Evolutionary conservation across 1,140 invertebrate genomes (phyloP).

Genomic region (Papilio helenus): DNA sequence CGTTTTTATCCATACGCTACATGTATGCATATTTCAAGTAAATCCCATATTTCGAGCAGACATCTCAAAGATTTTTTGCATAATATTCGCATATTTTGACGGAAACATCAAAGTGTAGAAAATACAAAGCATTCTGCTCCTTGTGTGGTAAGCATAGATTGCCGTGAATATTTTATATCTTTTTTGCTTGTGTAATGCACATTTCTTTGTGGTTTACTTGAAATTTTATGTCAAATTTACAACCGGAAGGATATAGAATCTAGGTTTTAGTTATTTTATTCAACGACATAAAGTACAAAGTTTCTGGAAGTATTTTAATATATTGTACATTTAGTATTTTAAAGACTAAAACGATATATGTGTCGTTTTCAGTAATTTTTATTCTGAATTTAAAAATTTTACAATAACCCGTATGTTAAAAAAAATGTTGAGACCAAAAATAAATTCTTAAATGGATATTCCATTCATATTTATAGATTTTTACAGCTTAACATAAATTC

Average conservation of each 20-base stretch:
- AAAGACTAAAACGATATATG: neutral
- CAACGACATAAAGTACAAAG: neutral
- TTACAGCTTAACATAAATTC: neutral
- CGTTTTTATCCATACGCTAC: neutral
- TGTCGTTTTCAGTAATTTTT: no score
- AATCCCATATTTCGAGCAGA: neutral
- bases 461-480: neutral
- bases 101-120: conserved; percentile 12
- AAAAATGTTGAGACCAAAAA: no score
- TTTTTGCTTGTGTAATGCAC: conserved; percentile 25
- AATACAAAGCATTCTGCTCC: neutral
- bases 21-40: neutral
- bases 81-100: conserved; percentile 24
- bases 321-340: neutral
- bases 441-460: no score
- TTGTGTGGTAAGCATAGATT: conserved; percentile 22
- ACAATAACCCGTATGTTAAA: no score
- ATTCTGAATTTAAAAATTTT: no score
- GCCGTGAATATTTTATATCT: conserved; percentile 29
- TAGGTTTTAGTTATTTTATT: neutral
- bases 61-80: conserved; percentile 3
- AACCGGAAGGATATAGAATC: neutral
- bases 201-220: conserved; percentile 5
- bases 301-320: neutral
- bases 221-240: conserved; percentile 7